Evolutionary conservation across 2,797 vertebrate species (phyloP).

Genomic region (Dallia pectoralis): DNA sequence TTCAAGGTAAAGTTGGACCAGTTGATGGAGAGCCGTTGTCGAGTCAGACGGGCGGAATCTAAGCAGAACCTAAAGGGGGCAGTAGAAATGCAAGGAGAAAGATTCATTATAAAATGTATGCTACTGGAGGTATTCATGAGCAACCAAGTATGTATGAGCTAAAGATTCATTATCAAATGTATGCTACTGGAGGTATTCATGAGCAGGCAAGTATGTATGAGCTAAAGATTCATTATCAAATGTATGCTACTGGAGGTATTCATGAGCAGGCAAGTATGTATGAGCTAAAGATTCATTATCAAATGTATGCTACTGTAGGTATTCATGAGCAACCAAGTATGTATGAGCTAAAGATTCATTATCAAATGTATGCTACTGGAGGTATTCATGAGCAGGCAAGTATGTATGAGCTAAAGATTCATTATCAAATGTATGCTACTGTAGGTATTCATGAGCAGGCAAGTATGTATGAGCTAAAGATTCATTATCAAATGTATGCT

Average conservation of each 20-base stretch:
- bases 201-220: neutral
- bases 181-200: neutral
- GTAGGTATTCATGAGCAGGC: neutral
- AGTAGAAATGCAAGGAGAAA: neutral
- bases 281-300: neutral
- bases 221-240: neutral
- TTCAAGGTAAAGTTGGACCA: conserved; percentile 99
- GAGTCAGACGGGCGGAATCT: conserved; percentile 95
- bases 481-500: neutral
- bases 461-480: neutral
- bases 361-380: neutral
- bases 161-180: neutral
- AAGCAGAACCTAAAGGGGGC: conserved; percentile 87
- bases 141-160: neutral
- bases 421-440: neutral
- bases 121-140: neutral
- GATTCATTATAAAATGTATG: neutral
- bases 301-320: neutral
- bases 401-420: neutral
- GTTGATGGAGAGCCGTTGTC: conserved; percentile 97
- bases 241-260: neutral
- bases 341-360: neutral
- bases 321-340: neutral
- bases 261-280: neutral
- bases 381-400: neutral